phyloP scores from a whole-genome alignment of 2,888 invertebrate genomes.

The Acleris laterana region DNA sequence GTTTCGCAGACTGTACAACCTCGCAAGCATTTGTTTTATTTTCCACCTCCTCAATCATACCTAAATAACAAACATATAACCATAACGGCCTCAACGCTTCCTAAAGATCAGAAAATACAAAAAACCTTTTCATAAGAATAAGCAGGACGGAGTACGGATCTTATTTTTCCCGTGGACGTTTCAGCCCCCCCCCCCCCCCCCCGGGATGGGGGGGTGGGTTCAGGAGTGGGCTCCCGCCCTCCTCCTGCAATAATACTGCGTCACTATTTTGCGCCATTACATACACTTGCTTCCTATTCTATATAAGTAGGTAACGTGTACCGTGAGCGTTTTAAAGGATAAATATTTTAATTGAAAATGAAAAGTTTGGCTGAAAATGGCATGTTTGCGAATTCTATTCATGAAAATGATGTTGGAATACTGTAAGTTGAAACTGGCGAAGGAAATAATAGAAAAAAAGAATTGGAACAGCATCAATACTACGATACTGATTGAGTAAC shows the following conservation, averaged over 20 bases:
- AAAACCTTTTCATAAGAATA: conserved; percentile 80
- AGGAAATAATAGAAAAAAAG: no score
- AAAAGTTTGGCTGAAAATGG: no score
- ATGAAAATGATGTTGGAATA: no score
- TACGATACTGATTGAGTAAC: no score
- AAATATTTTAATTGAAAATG: no score
- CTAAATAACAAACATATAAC: conserved; percentile 42
- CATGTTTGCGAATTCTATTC: no score
- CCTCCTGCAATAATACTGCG: conserved; percentile 85
- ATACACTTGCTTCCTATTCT: conserved; percentile 84
- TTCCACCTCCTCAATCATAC: neutral
- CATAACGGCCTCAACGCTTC: conserved; percentile 62
- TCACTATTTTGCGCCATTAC: conserved; percentile 86
- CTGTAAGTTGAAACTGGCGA: no score
- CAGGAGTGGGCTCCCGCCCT: conserved; percentile 62
- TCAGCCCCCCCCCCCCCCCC: conserved; percentile 81
- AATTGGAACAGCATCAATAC: no score
- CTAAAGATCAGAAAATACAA: conserved; percentile 73
- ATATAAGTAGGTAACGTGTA: conserved; percentile 78
- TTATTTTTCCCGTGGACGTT: conserved; percentile 85
- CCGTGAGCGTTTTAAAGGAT: conserved; percentile 38
- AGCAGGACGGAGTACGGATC: conserved; percentile 83
- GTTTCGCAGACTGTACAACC: no score
- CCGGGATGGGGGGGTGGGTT: conserved; percentile 57
- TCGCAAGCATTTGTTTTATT: no score